Conservation (phyloP, 1,140 invertebrate species). For the Procambarus virginalis region DNA sequence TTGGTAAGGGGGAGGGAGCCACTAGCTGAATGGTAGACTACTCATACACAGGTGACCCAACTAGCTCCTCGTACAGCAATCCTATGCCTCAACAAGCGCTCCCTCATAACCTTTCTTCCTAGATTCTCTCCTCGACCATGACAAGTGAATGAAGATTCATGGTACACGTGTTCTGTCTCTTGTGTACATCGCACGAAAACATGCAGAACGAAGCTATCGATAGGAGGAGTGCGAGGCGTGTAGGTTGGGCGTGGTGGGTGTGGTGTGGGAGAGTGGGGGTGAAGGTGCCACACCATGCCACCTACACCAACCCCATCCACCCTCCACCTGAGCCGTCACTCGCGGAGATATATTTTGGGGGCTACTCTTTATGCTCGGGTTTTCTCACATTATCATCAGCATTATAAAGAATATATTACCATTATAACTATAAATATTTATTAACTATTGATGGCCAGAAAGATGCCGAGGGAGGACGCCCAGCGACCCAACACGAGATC, state of each 20-base stretch:
- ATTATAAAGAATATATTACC: constrained; percentile 70
- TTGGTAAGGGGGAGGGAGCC: not conserved
- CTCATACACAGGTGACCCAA: not conserved
- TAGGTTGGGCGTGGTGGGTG: not conserved
- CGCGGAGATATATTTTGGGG: constrained; percentile 62
- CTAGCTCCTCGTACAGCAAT: constrained; percentile 5
- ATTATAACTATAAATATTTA: constrained; percentile 69
- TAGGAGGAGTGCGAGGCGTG: not conserved
- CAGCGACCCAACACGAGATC: constrained; percentile 20
- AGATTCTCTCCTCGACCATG: constrained; percentile 16
- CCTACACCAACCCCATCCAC: not conserved
- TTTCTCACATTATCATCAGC: constrained; percentile 61
- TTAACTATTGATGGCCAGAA: constrained; percentile 69
- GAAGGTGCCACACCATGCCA: not conserved
- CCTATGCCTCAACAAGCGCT: not conserved
- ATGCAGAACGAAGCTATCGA: constrained; percentile 60
- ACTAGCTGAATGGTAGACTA: not conserved
- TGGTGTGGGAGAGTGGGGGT: not conserved
- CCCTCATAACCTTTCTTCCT: not conserved
- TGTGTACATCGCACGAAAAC: constrained; percentile 57
- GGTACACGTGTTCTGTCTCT: constrained; percentile 26
- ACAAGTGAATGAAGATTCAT: constrained; percentile 20
- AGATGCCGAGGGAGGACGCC: constrained; percentile 52
- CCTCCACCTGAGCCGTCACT: constrained; percentile 17
- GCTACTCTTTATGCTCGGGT: constrained; percentile 62